Conservation (phyloP, 2,113 vertebrate species). For the Himantopus leucocephalus region DNA sequence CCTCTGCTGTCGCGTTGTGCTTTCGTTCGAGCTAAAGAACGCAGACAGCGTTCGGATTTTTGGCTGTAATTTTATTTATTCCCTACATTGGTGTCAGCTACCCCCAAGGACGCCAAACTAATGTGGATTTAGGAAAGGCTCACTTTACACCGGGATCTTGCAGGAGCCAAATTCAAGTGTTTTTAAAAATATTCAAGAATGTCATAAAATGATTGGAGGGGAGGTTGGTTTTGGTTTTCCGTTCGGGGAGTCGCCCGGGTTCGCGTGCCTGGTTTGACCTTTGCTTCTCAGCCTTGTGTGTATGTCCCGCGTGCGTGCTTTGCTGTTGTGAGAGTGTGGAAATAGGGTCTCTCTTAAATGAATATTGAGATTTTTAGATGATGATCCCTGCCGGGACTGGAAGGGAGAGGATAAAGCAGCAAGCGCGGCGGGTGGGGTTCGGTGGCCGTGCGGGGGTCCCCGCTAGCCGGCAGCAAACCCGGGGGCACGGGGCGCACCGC, state of each 20-base stretch:
- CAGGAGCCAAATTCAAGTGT: not conserved
- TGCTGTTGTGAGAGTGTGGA: rapidly evolving
- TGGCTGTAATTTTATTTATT: not conserved
- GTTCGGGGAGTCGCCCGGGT: rapidly evolving
- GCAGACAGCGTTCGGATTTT: rapidly evolving
- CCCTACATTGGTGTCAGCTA: not conserved
- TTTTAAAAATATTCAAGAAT: not conserved
- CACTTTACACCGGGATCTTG: not conserved
- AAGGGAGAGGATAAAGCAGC: not conserved
- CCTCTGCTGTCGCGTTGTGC: rapidly evolving
- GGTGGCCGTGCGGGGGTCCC: not conserved
- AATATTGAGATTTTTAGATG: not conserved
- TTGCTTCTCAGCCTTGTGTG: not conserved
- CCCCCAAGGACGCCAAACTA: not conserved
- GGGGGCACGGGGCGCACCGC: rapidly evolving
- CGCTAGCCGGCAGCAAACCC: rapidly evolving
- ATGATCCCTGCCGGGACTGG: rapidly evolving
- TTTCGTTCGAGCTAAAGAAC: rapidly evolving
- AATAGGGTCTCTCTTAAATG: not conserved
- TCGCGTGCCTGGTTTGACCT: not conserved
- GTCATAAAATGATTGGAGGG: rapidly evolving
- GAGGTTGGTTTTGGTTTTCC: not conserved
- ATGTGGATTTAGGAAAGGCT: not conserved
- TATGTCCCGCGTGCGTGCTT: rapidly evolving
- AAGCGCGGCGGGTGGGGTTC: rapidly evolving